Evolutionary conservation across 2,113 vertebrate genomes (phyloP).

Genomic region (Melanostigma gelatinosum): DNA sequence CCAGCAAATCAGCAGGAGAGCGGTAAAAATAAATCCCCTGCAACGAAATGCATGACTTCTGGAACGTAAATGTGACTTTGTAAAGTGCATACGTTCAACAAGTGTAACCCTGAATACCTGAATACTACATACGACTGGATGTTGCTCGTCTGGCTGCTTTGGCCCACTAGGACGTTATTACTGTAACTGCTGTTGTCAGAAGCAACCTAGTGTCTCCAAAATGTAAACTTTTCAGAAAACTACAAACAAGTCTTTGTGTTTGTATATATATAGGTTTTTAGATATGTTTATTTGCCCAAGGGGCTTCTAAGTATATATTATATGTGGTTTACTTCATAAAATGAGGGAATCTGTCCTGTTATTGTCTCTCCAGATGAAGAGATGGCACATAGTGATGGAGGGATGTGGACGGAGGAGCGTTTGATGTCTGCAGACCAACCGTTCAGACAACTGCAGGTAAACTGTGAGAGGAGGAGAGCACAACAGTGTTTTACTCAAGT

Average conservation of each 20-base stretch:
- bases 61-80: too few species aligned
- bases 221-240: not conserved
- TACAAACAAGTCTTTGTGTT: not conserved
- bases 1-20: not conserved
- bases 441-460: conserved; percentile 30
- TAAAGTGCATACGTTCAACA: too few species aligned
- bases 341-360: not conserved
- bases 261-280: not conserved
- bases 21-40: not conserved
- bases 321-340: not conserved
- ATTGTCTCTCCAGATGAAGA: conserved; percentile 9
- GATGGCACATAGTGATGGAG: not conserved
- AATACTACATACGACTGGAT: too few species aligned
- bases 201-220: not conserved
- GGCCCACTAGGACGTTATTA: not conserved
- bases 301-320: not conserved
- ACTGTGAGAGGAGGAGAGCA: not conserved
- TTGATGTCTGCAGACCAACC: not conserved
- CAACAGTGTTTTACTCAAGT: not conserved
- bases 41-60: too few species aligned
- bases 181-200: not conserved
- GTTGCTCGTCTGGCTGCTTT: not conserved
- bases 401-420: conserved; percentile 17
- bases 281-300: not conserved
- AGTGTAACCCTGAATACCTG: not conserved